Base-by-base conservation (phyloP, 2,888 invertebrate species). In the Apotomis betuletana region DNA sequence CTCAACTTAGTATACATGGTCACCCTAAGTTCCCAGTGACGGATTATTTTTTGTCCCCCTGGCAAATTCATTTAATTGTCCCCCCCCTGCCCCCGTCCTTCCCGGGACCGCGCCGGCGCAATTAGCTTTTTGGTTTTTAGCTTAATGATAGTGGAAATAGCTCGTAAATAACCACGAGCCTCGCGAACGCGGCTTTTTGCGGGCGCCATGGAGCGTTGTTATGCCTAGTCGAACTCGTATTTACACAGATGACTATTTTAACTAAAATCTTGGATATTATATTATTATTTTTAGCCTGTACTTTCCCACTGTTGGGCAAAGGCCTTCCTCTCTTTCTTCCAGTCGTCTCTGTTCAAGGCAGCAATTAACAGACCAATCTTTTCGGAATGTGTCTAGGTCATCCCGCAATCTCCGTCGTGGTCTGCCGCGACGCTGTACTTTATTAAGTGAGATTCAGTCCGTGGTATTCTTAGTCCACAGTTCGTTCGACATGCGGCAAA, bases 11-110 rank as follows among this genome's bases (percentile, higher is more conserved):
- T 27, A 27, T 2, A 27, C 63, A 75, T 86, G 82, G 89, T 76
- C 80, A 81, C 83, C 78, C 27, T 63, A 77, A 70, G 72, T 60
- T 73, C 75, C 61, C 77, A 79, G 78, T 77, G 78, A 74, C 79
- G 77, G 80, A 74, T 80, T 80, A 75, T 86, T 91, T 91, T 91
- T 91, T 91, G 86, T 79, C 72, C 71, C 74, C 74, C 77, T 81
- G 85, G 89, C 88, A 87, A 91, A 91, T 92, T 91, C 85, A 87
- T 79, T 88, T 91, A 91, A 92, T 91, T 90, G 86, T 86, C 88
- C 88, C 90, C 90, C 89, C 85, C 85, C 86, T 86, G 85, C 85
- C 65, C 38, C 85, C 79, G 83, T 85, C 83, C 80, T 82, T 85
- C 82, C 49, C 10, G 49, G 9, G 49, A 77, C 76, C 74, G 82